Percentiles rank a stretch among this genome's conserved stretches.
Conservation (phyloP, 2,113 vertebrate species). For the Bufo bufo region DNA sequence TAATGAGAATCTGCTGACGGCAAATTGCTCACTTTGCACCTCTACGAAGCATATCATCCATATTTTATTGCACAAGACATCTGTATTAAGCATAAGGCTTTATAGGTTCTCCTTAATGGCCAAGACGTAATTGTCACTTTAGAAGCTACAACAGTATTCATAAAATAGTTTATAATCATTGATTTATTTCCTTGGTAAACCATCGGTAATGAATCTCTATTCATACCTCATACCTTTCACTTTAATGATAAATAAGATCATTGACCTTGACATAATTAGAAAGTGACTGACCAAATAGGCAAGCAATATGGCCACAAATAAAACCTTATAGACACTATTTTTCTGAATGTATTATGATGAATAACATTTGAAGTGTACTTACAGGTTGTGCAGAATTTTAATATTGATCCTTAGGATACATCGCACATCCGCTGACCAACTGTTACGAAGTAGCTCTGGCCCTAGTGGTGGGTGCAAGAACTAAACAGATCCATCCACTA, state of each 20-base stretch:
- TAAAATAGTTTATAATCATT: background rate
- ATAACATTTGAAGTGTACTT: background rate
- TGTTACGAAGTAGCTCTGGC: no score
- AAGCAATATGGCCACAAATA: background rate
- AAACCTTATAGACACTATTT: background rate
- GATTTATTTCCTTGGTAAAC: background rate
- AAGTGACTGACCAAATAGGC: background rate
- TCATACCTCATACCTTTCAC: background rate
- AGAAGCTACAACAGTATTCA: background rate
- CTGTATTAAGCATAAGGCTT: background rate
- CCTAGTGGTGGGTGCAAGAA: no score
- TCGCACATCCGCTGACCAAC: no score
- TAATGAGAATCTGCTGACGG: conserved; percentile 1
- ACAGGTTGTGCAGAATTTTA: no score
- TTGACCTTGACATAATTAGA: background rate
- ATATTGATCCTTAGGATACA: no score
- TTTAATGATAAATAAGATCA: background rate
- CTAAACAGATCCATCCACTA: no score
- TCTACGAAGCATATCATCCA: background rate
- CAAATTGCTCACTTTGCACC: background rate
- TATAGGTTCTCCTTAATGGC: background rate
- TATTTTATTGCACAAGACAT: background rate
- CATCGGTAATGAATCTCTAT: background rate
- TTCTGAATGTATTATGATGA: background rate
- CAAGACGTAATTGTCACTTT: background rate